Evolutionary conservation across 2,888 invertebrate genomes (phyloP).

Genomic region (Oscheius myriophilus): DNA sequence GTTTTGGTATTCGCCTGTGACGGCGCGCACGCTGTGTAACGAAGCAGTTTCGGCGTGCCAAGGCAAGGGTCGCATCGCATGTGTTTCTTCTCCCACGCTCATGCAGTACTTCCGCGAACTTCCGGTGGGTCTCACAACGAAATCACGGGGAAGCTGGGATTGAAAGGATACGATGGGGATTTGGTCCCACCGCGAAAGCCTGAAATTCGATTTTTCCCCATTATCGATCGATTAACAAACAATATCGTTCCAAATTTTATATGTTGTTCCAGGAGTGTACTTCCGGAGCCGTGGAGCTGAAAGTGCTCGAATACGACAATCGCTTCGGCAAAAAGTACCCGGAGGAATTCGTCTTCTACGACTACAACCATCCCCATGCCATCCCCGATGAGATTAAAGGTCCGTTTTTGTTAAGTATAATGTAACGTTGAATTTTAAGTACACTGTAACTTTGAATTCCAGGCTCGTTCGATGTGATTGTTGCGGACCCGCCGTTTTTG

Average conservation of each 20-base stretch:
- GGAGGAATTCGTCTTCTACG: conserved; percentile 84
- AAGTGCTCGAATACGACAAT: conserved; percentile 82
- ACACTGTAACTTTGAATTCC: background rate
- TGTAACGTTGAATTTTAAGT: background rate
- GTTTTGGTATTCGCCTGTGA: conserved; percentile 92
- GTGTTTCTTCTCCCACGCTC: conserved; percentile 54
- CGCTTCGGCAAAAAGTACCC: conserved; percentile 80
- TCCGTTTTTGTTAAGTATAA: conserved; percentile 16
- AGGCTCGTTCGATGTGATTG: conserved; percentile 78
- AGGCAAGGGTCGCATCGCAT: conserved; percentile 39
- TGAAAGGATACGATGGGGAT: no score
- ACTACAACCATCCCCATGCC: conserved; percentile 81
- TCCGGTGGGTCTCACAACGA: conserved; percentile 29
- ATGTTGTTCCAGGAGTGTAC: conserved; percentile 4
- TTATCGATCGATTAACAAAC: no score
- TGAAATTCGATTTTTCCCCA: no score
- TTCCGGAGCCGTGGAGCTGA: conserved; percentile 13
- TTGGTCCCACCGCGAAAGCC: no score
- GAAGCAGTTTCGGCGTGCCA: conserved; percentile 39
- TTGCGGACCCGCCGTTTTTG: conserved; percentile 94
- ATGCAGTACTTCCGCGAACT: conserved; percentile 48
- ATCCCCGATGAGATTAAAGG: conserved; percentile 77
- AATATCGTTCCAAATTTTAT: no score
- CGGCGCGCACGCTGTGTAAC: conserved; percentile 74
- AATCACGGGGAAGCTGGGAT: no score